Conservation (phyloP, 2,113 vertebrate genomes). For the Pteruthius melanotis region DNA sequence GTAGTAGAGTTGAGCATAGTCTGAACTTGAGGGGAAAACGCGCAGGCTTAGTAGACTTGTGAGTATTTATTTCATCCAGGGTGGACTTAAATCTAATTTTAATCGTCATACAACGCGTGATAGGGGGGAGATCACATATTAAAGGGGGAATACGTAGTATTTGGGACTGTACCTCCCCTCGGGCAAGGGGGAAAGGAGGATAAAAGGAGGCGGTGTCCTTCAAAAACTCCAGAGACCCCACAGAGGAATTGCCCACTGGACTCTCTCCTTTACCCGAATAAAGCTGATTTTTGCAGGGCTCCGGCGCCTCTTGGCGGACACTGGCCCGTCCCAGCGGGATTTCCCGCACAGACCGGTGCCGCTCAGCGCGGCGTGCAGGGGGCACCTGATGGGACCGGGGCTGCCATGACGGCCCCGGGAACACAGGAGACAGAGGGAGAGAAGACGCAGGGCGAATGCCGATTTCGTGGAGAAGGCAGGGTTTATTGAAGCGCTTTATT, state of each 20-base stretch:
- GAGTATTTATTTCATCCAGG: not conserved
- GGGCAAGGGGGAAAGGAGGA: not conserved
- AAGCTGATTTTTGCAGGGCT: not conserved
- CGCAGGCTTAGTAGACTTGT: rapidly evolving
- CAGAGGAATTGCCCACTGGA: not conserved
- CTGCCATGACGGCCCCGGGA: not conserved
- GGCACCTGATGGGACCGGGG: not conserved
- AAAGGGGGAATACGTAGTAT: not conserved
- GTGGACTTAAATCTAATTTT: not conserved
- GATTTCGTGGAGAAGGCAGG: rapidly evolving
- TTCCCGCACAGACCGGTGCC: not conserved
- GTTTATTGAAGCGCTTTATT: not conserved
- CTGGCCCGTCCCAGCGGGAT: not conserved
- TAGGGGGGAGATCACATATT: too few relatives aligned
- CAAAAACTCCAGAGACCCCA: not conserved
- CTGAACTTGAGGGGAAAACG: rapidly evolving
- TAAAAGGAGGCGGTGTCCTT: not conserved
- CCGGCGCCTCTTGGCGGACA: not conserved
- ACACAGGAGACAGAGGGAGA: not conserved
- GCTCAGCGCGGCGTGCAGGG: not conserved
- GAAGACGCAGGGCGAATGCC: not conserved
- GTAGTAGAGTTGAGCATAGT: too few relatives aligned
- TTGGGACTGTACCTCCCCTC: not conserved
- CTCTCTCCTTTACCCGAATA: too few relatives aligned
- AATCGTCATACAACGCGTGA: too few relatives aligned